Evolutionary conservation across 1,140 invertebrate species (phyloP), one percentile per base, ranked within the genome.

Genomic region (Aphelenchoides besseyi): DNA sequence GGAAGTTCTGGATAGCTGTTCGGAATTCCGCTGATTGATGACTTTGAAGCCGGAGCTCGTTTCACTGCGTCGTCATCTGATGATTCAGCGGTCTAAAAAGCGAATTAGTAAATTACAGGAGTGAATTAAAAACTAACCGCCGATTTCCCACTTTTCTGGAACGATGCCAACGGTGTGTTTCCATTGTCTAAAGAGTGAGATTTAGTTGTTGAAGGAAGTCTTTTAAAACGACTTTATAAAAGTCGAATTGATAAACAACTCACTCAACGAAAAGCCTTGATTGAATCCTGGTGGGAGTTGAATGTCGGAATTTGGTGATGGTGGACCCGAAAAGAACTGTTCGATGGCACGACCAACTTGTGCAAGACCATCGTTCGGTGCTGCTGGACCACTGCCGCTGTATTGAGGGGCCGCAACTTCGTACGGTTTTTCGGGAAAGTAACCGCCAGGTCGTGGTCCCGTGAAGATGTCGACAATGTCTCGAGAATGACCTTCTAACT

Each of bases 341-440:
- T 85, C 83, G n/a, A 83, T 72, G 28, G 83, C 81, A n/a, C 75
- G 37, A 0, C 70, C 73, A 30, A 75, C 74, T 30, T 63, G 55
- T 33, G 63, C 68, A 35, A 84, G 74, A 5, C 64, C 59, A 35
- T 84, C 77, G 26, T 54, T 63, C 12, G 66, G 57, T 3, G 73
- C 75, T 66, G 75, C 5, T 52, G 74, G 3, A n/a, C 30, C 69
- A 2, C n/a, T 33, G 9, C 57, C 73, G 12, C 12, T 69, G 2
- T 61, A 28, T 30, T 36, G 32, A 26, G 62, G 59, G 23, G 36
- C 28, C n/a, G 77, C 75, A 23, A 84, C 79, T 28, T 83, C 82
- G 53, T 79, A 83, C 5, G 82, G 79, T 72, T 83, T 83, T 66
- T 83, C 82, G 35, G 82, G 82, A 55, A 84, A 84, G 32, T 78